phyloP scores from a whole-genome alignment of 2,888 invertebrate species.

The Erebia palarica region DNA sequence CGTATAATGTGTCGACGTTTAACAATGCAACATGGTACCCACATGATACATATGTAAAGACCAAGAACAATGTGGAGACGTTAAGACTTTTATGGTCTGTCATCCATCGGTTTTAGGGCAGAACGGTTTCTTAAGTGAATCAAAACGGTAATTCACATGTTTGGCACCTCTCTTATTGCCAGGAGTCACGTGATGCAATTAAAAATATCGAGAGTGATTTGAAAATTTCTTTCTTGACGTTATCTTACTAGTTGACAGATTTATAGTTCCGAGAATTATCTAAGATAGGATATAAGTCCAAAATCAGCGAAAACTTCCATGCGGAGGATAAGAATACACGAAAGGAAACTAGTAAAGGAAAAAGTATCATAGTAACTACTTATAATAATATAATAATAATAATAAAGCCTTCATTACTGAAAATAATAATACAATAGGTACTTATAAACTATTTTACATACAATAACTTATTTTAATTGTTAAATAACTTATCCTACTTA shows the following conservation, averaged over 20 bases:
- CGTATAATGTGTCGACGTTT: conserved; percentile 58
- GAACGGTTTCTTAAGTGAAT: conserved; percentile 31
- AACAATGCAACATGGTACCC: conserved; percentile 39
- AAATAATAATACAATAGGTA: too few relatives aligned
- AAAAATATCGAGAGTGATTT: conserved; percentile 14
- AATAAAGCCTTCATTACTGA: too few relatives aligned
- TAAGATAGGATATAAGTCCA: background rate
- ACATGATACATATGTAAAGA: conserved; percentile 11
- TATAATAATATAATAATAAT: too few relatives aligned
- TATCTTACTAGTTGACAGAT: background rate
- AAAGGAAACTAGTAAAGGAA: background rate
- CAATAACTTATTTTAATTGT: too few relatives aligned
- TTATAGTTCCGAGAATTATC: background rate
- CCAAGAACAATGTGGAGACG: conserved; percentile 22
- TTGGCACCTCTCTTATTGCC: conserved; percentile 34
- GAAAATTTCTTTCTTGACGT: background rate
- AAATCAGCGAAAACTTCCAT: background rate
- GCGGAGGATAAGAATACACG: background rate
- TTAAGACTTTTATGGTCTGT: conserved; percentile 14
- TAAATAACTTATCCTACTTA: too few relatives aligned
- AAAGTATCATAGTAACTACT: background rate
- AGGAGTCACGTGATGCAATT: conserved; percentile 31
- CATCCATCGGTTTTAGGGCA: conserved; percentile 25
- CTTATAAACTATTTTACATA: too few relatives aligned
- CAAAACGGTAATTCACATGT: conserved; percentile 31